Percentiles rank a stretch among this genome's conserved stretches.
Conservation (phyloP, 1,140 invertebrate species). For the Neodiprion lecontei region DNA sequence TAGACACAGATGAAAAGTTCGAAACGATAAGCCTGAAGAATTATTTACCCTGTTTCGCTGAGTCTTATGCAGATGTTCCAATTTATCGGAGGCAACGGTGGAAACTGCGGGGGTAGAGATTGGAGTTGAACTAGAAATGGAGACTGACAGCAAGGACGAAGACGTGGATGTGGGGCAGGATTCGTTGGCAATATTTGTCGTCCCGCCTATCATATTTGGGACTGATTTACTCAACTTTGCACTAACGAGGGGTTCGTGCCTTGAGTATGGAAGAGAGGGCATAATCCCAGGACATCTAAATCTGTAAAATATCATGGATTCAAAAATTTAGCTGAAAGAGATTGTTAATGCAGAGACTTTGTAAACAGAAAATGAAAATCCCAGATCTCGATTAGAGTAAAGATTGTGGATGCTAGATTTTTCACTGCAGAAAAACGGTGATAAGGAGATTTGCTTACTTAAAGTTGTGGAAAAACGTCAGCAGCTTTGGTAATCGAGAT, state of each 20-base stretch:
- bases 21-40: slow-evolving; percentile 11
- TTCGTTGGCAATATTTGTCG: slow-evolving; percentile 42
- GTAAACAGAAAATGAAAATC: no score
- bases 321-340: no score
- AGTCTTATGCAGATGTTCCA: slow-evolving; percentile 52
- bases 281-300: slow-evolving; percentile 29
- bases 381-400: no score
- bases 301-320: neutral
- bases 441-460: neutral
- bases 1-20: no score
- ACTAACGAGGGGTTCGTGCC: slow-evolving; percentile 49
- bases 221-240: slow-evolving; percentile 38
- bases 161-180: slow-evolving; percentile 28
- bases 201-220: slow-evolving; percentile 58
- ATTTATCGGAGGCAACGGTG: slow-evolving; percentile 46
- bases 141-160: slow-evolving; percentile 31
- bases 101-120: slow-evolving; percentile 22
- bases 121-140: slow-evolving; percentile 23
- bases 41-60: slow-evolving; percentile 54
- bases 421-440: no score
- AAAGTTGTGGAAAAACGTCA: neutral
- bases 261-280: slow-evolving; percentile 55
- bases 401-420: no score
- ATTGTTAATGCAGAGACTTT: no score
- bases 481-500: slow-evolving; percentile 1